Base-by-base conservation (phyloP, 1,140 invertebrate genomes). In the Helicoverpa zea region DNA sequence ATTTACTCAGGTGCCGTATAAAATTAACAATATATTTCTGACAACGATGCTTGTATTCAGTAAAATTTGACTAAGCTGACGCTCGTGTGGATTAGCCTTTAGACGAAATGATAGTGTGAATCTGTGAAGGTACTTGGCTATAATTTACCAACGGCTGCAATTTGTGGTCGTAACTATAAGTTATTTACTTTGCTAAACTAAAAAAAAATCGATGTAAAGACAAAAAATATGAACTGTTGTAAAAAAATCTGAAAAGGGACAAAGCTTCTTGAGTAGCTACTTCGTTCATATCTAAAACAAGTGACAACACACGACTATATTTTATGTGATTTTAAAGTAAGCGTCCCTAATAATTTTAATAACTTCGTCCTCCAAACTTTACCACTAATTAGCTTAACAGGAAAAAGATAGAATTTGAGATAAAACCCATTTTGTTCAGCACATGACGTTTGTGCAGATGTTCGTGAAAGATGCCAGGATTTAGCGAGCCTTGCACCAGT, bases 381-480 rank as follows among this genome's bases (percentile, higher is more conserved):
- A 79, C 51, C 35, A 49, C 18, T 30, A 68, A 79, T 79, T 79
- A 70, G 52, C 63, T 68, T 47, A 79, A 70, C 70, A 74, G 64
- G 76, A 79, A 79, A 35, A 79, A 79, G 64, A 68, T 79, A 79
- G 35, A 59, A 23, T 56, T 58, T 30, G 29, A 49, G 76, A 79
- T 79, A 70, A 49, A 49, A 68, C 11, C 63, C 76, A 58, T 79
- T 79, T 43, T 70, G 52, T 70, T 79, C 49, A 77, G 63, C 64
- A 47, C 51, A 68, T 35, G 63, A 52, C 59, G 76, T 18, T n/a
- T n/a, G 61, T 29, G 58, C 58, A 56, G 58, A 63, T 35, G 3
- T 35, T 79, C 76, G 64, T 79, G 76, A 70, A 79, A 68, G 76
- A 79, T 79, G 52, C 49, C 14, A 77, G 66, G 29, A 43, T 54